phyloP scores from a whole-genome alignment of 2,888 invertebrate genomes.

The Troides oblongomaculatus region DNA sequence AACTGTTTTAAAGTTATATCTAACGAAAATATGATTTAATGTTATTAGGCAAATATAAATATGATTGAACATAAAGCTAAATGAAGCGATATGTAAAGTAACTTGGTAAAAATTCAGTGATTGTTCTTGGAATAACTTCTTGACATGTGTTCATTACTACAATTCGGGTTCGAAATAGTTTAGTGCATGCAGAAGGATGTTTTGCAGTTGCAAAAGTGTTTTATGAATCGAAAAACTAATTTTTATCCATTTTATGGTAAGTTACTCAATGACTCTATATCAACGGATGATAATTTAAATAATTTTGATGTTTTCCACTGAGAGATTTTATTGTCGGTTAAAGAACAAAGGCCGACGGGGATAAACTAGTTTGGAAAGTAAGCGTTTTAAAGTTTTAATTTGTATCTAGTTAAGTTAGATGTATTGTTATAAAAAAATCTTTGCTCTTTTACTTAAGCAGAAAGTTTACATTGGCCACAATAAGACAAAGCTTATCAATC shows the following conservation, averaged over 20 bases:
- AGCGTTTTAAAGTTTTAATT: slow-evolving; percentile 47
- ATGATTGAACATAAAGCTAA: slow-evolving; percentile 14
- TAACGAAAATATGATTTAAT: slow-evolving; percentile 18
- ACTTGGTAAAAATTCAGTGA: slow-evolving; percentile 38
- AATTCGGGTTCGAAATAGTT: slow-evolving; percentile 47
- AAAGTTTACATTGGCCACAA: slow-evolving; percentile 50
- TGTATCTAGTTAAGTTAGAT: slow-evolving; percentile 42
- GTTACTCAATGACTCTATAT: slow-evolving; percentile 33
- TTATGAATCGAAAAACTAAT: slow-evolving; percentile 53
- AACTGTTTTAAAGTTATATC: slow-evolving; percentile 24
- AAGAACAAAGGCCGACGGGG: slow-evolving; percentile 54
- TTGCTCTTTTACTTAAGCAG: slow-evolving; percentile 48
- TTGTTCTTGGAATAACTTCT: slow-evolving; percentile 36
- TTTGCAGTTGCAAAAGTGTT: slow-evolving; percentile 36
- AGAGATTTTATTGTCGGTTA: slow-evolving; percentile 31
- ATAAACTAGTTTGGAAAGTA: slow-evolving; percentile 63
- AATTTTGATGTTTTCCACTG: slow-evolving; percentile 7
- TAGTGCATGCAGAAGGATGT: slow-evolving; percentile 55
- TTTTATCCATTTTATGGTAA: slow-evolving; percentile 53
- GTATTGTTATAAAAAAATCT: slow-evolving; percentile 42
- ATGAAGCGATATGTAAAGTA: slow-evolving; percentile 8
- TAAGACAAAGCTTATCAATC: background rate
- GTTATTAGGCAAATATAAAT: background rate
- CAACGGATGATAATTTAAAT: slow-evolving; percentile 3
- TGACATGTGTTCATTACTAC: slow-evolving; percentile 42